These are phyloP conservation scores for Apostichopus parvimensis DNA, from an alignment of 35 echinoderm and acorn worm species.

Conservation along the genomic window DNA sequence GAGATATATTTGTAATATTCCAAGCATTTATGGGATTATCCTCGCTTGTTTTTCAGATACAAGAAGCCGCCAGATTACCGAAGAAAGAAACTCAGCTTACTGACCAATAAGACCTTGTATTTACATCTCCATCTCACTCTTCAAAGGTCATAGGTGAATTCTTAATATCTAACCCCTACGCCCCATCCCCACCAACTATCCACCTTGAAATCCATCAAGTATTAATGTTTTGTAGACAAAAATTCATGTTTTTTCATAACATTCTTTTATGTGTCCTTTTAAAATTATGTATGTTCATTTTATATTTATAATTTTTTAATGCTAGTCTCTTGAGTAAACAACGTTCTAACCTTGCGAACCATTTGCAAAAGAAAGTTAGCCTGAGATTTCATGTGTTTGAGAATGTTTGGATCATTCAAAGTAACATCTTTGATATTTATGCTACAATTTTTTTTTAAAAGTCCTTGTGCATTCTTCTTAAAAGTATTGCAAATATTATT, in stretches of 20 bases:
- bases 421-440: no score
- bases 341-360: no score
- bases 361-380: no score
- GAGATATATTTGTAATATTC: no score
- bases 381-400: no score
- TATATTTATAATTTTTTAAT: no score
- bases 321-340: no score
- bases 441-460: no score
- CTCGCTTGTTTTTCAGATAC: conserved; percentile 66
- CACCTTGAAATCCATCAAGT: not conserved
- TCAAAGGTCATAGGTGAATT: conserved; percentile 45
- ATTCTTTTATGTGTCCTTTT: not conserved
- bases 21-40: not conserved
- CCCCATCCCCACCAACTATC: not conserved
- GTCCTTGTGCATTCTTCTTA: no score
- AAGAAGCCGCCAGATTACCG: conserved; percentile 94
- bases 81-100: conserved; percentile 85
- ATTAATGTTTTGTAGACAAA: not conserved
- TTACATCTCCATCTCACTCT: conserved; percentile 82
- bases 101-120: conserved; percentile 89
- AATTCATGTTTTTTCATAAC: not conserved
- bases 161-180: not conserved
- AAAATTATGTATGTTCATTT: no score
- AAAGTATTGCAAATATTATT: no score
- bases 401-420: no score